Percentiles rank a stretch among this genome's conserved stretches.
Conservation (phyloP, 2,888 invertebrate species). For the Cordylochernes scorpioides region DNA sequence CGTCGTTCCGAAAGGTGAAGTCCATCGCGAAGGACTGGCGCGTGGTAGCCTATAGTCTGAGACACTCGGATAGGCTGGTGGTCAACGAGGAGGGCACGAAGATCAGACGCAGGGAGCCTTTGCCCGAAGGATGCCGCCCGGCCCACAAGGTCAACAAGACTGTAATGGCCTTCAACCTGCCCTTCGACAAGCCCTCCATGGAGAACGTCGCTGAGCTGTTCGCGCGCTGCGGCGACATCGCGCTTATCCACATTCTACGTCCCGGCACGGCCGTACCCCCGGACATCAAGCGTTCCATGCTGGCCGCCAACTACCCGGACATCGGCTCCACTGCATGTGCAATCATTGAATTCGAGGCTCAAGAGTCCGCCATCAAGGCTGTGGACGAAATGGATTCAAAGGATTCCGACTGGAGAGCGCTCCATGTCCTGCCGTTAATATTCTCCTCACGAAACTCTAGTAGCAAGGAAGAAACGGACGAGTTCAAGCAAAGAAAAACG, state of each 20-base stretch:
- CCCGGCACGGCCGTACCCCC: constrained; percentile 72
- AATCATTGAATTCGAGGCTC: constrained; percentile 63
- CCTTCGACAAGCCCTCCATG: constrained; percentile 53
- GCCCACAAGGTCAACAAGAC: constrained; percentile 67
- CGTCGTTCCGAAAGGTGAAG: constrained; percentile 80
- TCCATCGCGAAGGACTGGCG: constrained; percentile 80
- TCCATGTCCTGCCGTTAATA: too few relatives aligned
- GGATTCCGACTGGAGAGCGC: too few relatives aligned
- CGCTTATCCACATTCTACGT: constrained; percentile 53
- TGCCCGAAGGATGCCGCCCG: too few relatives aligned
- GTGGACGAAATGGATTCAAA: too few relatives aligned
- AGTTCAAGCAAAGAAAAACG: too few relatives aligned
- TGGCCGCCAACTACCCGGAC: constrained; percentile 46
- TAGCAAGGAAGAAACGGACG: too few relatives aligned
- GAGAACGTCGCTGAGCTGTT: constrained; percentile 77
- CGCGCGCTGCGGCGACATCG: constrained; percentile 62
- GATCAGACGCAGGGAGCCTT: constrained; percentile 48
- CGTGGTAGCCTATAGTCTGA: constrained; percentile 59
- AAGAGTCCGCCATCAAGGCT: constrained; percentile 56
- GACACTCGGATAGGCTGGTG: constrained; percentile 47
- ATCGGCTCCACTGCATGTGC: constrained; percentile 57
- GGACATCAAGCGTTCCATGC: constrained; percentile 64
- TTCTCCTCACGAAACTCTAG: too few relatives aligned
- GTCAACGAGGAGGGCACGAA: constrained; percentile 76
- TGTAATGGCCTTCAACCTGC: constrained; percentile 58